A percentile compares a stretch with the other conserved stretches of the same genome.
Evolutionary conservation across 2,888 invertebrate genomes (phyloP).

Genomic region (Melolontha melolontha): DNA sequence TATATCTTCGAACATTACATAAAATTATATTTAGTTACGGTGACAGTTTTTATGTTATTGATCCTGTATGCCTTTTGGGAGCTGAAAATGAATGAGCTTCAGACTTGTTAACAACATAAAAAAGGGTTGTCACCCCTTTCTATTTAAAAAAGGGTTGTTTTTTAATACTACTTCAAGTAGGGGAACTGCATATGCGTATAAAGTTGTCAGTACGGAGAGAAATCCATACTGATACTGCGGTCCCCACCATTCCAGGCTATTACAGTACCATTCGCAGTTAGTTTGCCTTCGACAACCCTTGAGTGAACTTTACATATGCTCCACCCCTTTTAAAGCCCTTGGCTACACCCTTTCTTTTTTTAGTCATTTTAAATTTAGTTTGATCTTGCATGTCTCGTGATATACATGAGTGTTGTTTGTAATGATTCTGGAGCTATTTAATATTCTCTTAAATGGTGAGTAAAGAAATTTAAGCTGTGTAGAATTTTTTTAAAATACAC

Average conservation of each 20-base stretch:
- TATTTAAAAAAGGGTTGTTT: conserved; percentile 45
- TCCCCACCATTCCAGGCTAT: conserved; percentile 48
- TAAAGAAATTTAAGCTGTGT: too few species aligned
- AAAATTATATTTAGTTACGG: background rate
- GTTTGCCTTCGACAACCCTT: conserved; percentile 49
- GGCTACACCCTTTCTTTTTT: conserved; percentile 19
- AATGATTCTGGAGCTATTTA: background rate
- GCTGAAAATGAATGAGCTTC: conserved; percentile 2
- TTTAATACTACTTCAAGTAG: conserved; percentile 24
- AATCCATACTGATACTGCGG: conserved; percentile 31
- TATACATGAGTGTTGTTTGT: background rate
- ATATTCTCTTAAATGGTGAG: too few species aligned
- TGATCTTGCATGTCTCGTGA: background rate
- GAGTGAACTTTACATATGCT: conserved; percentile 57
- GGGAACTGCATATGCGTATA: conserved; percentile 48
- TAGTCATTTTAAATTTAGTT: conserved; percentile 21
- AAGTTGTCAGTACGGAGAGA: conserved; percentile 37
- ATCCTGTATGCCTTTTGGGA: background rate
- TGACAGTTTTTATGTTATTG: background rate
- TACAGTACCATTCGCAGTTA: conserved; percentile 40
- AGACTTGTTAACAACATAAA: conserved; percentile 17
- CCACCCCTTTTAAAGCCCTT: conserved; percentile 55
- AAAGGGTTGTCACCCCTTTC: conserved; percentile 41
- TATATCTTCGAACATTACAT: too few species aligned
- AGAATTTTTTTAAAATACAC: too few species aligned